Conservation (phyloP, 2,797 vertebrate species). For the Chelidonichthys spinosus region DNA sequence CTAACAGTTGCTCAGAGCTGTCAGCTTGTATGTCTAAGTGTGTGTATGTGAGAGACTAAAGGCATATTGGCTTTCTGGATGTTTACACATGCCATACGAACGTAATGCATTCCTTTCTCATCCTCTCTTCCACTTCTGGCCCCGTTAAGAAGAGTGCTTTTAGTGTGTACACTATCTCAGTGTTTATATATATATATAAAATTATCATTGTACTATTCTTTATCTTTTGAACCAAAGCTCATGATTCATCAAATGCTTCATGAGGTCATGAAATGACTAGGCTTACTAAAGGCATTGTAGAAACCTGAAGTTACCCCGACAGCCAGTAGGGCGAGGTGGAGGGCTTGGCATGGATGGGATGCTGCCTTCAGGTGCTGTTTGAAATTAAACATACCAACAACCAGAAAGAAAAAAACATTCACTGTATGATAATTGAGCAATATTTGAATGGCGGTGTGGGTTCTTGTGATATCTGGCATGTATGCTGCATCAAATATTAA, state of each 20-base stretch:
- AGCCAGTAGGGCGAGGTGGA: slow-evolving; percentile 56
- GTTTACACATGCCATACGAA: slow-evolving; percentile 75
- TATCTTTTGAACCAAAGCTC: neutral
- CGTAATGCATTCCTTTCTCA: slow-evolving; percentile 75
- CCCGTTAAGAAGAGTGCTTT: slow-evolving; percentile 58
- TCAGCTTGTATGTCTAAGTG: slow-evolving; percentile 52
- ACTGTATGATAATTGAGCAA: neutral
- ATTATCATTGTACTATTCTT: neutral
- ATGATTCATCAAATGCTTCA: neutral
- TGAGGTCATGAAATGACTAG: neutral
- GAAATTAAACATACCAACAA: slow-evolving; percentile 1
- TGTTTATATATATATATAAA: neutral
- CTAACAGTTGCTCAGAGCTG: slow-evolving; percentile 61
- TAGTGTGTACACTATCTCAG: slow-evolving; percentile 28
- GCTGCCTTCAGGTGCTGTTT: slow-evolving; percentile 50
- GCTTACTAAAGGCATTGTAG: slow-evolving; percentile 9
- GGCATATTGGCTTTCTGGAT: slow-evolving; percentile 70
- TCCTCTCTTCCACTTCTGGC: slow-evolving; percentile 63
- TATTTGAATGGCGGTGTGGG: neutral
- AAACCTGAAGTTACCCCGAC: slow-evolving; percentile 44
- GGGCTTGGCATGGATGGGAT: slow-evolving; percentile 44
- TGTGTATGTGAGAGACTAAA: slow-evolving; percentile 56
- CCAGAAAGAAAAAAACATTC: neutral
- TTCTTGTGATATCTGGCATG: no score
- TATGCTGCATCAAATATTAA: no score